A percentile compares a stretch with the other conserved stretches of the same genome.
phyloP scores from a whole-genome alignment of 2,888 invertebrate genomes.

The Rhamnusium bicolor region DNA sequence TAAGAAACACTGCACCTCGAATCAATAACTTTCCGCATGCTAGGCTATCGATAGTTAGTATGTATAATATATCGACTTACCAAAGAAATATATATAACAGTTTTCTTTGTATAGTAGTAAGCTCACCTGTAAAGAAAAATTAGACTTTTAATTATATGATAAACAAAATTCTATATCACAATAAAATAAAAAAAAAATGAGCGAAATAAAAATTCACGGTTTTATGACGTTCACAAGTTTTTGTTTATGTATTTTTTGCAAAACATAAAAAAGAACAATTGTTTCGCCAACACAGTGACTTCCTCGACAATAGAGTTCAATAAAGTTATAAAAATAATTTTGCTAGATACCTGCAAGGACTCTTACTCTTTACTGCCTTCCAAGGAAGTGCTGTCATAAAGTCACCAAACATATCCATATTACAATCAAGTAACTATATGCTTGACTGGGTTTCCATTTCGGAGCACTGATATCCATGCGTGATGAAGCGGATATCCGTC shows the following conservation, averaged over 20 bases:
- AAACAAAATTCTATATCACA: not conserved
- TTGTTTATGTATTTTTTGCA: too few relatives aligned
- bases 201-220: too few relatives aligned
- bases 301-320: not conserved
- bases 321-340: too few relatives aligned
- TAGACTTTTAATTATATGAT: not conserved
- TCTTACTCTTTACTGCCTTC: not conserved
- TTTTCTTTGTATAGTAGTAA: not conserved
- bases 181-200: too few relatives aligned
- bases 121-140: slow-evolving; percentile 6
- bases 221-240: too few relatives aligned
- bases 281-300: too few relatives aligned
- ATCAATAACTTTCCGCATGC: slow-evolving; percentile 9
- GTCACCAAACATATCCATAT: not conserved
- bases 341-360: not conserved
- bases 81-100: not conserved
- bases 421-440: not conserved
- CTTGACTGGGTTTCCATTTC: not conserved
- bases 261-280: too few relatives aligned
- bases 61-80: not conserved
- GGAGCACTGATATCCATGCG: not conserved
- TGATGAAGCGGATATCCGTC: not conserved
- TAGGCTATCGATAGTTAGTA: slow-evolving; percentile 1
- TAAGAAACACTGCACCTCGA: slow-evolving; percentile 5
- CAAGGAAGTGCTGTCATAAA: not conserved